Base-by-base conservation (phyloP, 1,140 invertebrate species). In the Sarcophaga bullata region DNA sequence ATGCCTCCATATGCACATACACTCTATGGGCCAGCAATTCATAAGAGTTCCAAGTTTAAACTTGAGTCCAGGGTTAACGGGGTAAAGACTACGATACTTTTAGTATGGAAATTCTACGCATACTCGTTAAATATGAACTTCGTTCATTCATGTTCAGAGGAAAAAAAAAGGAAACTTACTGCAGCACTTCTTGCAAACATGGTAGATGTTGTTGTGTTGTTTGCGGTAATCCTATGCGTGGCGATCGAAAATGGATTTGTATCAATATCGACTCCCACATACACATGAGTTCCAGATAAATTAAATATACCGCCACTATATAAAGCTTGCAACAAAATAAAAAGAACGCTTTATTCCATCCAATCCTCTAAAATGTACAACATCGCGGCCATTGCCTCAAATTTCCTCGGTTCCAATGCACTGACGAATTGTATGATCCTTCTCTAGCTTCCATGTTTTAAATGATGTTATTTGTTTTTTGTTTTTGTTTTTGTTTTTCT, bases 161-260 rank as follows among this genome's bases (percentile, higher is more conserved):
- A 48, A 46, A 37, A 73, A n/a, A n/a, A n/a, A n/a, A n/a, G n/a
- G n/a, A n/a, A n/a, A n/a, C n/a, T 0, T 46, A 19, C 48, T 50
- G 48, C n/a, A 3, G 10, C 49, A n/a, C 50, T 19, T 19, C 48
- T 50, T 78, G 62, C 62, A n/a, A 68, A 68, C 17, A 19, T 68
- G n/a, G n/a, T 19, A n/a, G 15, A 15, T 62, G 62, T 68, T n/a
- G 62, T 68, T 19, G 48, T 78, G 75, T 76, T 76, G n/a, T 50
- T 50, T n/a, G 17, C 19, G 48, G 52, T 80, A 80, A n/a, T n/a
- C 62, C 80, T 80, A 10, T 37, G 52, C 52, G 50, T 46, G 19
- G 58, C 80, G 80, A 80, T 80, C 80, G 50, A 80, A 80, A 62
- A 62, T 80, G 54, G 80, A 80, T 80, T 80, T 80, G 80, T 80